Conservation (phyloP, 2,113 vertebrate species). For the Epinephelus fuscoguttatus region DNA sequence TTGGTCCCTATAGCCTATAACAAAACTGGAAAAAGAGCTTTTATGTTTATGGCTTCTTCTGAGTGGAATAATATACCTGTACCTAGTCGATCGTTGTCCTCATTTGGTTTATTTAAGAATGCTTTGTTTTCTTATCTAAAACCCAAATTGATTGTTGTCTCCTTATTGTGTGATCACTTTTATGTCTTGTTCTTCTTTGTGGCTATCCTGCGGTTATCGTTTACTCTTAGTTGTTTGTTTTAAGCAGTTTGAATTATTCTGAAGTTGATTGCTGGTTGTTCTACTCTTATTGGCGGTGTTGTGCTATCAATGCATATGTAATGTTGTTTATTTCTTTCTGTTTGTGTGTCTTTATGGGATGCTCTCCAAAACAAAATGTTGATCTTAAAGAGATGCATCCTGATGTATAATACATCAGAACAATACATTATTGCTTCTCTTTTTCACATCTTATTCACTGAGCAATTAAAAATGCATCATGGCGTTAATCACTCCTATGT, state of each 20-base stretch:
- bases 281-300: neutral
- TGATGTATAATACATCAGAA: no score
- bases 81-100: neutral
- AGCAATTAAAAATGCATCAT: no score
- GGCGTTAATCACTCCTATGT: no score
- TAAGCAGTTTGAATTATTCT: neutral
- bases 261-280: neutral
- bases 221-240: neutral
- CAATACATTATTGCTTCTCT: no score
- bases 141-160: neutral
- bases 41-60: neutral
- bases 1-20: neutral
- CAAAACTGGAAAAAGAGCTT: neutral
- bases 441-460: no score
- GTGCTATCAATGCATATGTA: neutral
- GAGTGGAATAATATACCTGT: neutral
- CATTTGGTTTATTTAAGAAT: slow-evolving; percentile 21
- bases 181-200: neutral
- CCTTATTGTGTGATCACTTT: neutral
- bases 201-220: neutral
- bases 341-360: neutral
- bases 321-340: neutral
- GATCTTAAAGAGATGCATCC: no score
- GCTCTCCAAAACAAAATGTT: neutral
- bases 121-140: slow-evolving; percentile 23